Conservation (phyloP, 2,113 vertebrate species). For the Neopipo cinnamomea region DNA sequence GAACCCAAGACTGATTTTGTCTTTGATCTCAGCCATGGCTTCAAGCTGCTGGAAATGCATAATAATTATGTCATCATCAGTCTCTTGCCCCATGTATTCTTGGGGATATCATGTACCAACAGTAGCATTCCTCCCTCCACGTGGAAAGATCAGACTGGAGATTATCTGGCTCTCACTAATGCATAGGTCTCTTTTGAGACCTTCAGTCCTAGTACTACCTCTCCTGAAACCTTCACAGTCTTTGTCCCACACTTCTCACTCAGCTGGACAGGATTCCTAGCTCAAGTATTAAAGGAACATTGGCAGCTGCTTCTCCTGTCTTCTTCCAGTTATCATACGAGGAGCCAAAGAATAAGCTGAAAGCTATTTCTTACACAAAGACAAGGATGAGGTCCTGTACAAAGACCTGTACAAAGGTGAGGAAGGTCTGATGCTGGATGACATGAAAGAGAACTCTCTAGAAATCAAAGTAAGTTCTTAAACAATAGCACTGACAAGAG, state of each 20-base stretch:
- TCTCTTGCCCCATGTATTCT: conserved; percentile 8
- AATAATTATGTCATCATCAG: conserved; percentile 27
- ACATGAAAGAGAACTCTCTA: background rate
- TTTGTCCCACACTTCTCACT: background rate
- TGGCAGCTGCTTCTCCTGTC: background rate
- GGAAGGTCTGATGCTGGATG: background rate
- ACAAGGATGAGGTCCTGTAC: background rate
- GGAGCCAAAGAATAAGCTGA: background rate
- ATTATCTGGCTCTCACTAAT: background rate
- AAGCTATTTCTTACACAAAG: background rate
- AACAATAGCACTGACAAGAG: background rate
- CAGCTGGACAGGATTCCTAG: background rate
- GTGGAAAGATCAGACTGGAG: background rate
- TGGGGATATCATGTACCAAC: conserved; percentile 10
- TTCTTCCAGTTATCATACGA: background rate
- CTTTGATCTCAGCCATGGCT: conserved; percentile 31
- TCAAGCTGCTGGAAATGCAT: background rate
- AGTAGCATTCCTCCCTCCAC: background rate
- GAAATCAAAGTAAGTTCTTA: background rate
- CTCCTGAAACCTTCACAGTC: background rate
- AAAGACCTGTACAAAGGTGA: background rate
- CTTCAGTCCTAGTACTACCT: background rate
- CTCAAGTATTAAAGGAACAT: background rate
- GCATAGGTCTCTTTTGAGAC: background rate
- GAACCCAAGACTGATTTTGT: background rate